These are phyloP conservation scores for Enteromius paludinosus DNA, from an alignment of 2,797 vertebrate species.

Conservation along the genomic window DNA sequence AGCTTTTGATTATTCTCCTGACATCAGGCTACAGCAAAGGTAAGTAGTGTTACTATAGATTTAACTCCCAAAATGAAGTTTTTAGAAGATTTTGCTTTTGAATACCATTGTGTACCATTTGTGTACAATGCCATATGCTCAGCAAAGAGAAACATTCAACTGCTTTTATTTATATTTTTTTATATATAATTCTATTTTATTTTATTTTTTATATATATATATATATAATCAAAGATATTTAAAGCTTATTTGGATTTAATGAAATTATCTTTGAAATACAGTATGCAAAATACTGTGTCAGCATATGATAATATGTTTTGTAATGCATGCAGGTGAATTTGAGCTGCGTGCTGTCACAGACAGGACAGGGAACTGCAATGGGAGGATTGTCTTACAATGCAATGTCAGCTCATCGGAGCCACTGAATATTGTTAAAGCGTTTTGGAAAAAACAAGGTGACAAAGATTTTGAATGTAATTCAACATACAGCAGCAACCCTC, in stretches of 20 bases:
- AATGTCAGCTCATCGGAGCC: background rate
- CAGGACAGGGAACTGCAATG: background rate
- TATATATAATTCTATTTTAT: too few species aligned
- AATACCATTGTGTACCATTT: background rate
- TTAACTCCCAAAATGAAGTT: background rate
- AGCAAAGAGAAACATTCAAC: background rate
- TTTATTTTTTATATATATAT: too few species aligned
- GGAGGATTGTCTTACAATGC: slow-evolving; percentile 16
- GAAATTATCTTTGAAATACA: background rate
- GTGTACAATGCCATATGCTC: background rate
- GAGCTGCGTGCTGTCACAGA: background rate
- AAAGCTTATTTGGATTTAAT: background rate
- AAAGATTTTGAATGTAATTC: background rate
- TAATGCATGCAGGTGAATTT: background rate
- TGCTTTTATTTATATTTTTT: too few species aligned
- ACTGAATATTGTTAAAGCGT: fast-evolving
- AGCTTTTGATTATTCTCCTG: background rate
- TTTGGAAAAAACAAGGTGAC: background rate
- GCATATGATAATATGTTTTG: background rate
- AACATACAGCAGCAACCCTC: background rate
- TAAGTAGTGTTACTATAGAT: background rate
- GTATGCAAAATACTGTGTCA: background rate
- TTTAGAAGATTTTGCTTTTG: background rate
- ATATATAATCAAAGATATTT: background rate
- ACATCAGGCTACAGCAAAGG: background rate